Conservation (phyloP, 1,140 invertebrate species). For the Varroa destructor region DNA sequence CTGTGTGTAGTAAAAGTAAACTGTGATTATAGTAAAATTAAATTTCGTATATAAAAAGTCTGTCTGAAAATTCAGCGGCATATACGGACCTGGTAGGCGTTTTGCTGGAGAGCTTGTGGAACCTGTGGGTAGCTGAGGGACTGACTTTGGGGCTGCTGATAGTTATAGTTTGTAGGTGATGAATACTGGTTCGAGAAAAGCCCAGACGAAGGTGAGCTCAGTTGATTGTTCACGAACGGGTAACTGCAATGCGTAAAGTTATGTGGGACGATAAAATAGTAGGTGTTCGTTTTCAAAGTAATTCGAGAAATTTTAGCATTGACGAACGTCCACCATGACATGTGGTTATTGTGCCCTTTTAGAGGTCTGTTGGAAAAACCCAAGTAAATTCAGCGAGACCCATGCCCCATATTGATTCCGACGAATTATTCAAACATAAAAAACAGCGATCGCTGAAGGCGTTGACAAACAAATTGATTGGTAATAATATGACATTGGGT, state of each 20-base stretch:
- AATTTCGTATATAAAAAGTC: no score
- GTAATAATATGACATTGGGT: no score
- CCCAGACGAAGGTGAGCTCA: neutral
- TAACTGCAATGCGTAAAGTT: neutral
- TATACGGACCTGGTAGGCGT: neutral
- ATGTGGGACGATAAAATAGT: neutral
- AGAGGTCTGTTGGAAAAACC: no score
- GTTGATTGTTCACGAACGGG: constrained; percentile 3
- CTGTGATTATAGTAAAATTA: no score
- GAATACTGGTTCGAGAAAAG: neutral
- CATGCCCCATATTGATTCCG: no score
- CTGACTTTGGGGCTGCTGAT: constrained; percentile 2
- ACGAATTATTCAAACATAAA: no score
- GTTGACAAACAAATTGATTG: no score
- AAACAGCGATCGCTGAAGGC: no score
- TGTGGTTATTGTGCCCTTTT: no score
- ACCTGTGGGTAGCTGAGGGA: neutral
- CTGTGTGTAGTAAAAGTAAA: no score
- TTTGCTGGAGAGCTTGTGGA: constrained; percentile 1
- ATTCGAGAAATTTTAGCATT: neutral
- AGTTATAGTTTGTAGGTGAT: constrained; percentile 2
- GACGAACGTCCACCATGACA: neutral
- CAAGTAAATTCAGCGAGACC: no score
- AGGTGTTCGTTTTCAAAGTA: neutral
- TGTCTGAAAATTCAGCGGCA: no score